Percentiles rank a stretch among this genome's conserved stretches.
phyloP scores from a whole-genome alignment of 2,113 vertebrate genomes.

The Eleginops maclovinus region DNA sequence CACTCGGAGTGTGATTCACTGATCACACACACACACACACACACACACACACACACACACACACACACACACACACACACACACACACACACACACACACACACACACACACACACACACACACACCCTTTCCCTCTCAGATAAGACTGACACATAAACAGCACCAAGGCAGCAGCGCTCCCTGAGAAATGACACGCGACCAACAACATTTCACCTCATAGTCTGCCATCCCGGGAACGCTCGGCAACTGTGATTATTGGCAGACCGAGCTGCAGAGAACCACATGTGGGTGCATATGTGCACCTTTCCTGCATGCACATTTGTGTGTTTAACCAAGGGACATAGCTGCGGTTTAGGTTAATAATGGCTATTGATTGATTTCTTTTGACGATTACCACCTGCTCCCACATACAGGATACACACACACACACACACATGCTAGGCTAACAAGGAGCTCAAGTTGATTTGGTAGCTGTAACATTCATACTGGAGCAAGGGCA shows the following conservation, averaged over 20 bases:
- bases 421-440: background rate
- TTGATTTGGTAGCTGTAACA: constrained; percentile 42
- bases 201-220: constrained; percentile 51
- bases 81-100: too few relatives aligned
- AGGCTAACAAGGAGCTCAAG: constrained; percentile 19
- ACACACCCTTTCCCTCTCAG: constrained; percentile 23
- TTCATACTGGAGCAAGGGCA: constrained; percentile 30
- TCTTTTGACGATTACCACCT: constrained; percentile 42
- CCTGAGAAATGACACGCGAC: constrained; percentile 35
- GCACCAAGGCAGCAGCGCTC: constrained; percentile 22
- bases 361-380: constrained; percentile 15
- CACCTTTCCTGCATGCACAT: background rate
- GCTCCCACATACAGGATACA: constrained; percentile 14
- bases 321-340: background rate
- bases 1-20: constrained; percentile 31
- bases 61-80: too few relatives aligned
- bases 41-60: too few relatives aligned
- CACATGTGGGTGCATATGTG: background rate
- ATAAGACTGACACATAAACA: constrained; percentile 37
- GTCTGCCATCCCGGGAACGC: constrained; percentile 34
- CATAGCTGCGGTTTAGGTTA: background rate
- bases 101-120: too few relatives aligned
- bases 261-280: constrained; percentile 16
- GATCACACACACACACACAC: constrained; percentile 16
- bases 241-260: constrained; percentile 31